Conservation (phyloP, 1,140 invertebrate genomes). For the Lasaia peninsularis region DNA sequence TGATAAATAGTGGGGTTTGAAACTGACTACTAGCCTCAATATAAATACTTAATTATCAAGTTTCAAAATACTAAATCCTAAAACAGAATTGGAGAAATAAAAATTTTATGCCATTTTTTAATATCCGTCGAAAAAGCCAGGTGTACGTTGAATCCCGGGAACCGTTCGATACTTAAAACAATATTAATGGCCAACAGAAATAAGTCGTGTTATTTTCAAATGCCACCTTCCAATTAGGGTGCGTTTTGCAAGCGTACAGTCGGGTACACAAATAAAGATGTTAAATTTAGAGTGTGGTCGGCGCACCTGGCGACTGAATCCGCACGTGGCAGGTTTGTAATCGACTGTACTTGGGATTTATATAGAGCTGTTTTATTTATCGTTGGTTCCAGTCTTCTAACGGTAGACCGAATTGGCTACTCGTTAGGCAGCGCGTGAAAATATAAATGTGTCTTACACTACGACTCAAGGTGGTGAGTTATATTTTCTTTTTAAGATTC, state of each 20-base stretch:
- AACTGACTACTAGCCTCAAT: too few relatives aligned
- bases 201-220: slow-evolving; percentile 50
- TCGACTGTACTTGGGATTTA: slow-evolving; percentile 46
- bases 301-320: slow-evolving; percentile 51
- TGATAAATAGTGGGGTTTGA: too few relatives aligned
- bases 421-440: too few relatives aligned
- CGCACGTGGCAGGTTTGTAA: slow-evolving; percentile 44
- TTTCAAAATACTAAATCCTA: neutral
- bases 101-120: neutral
- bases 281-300: slow-evolving; percentile 66
- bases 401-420: too few relatives aligned
- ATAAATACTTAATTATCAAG: too few relatives aligned
- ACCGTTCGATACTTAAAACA: slow-evolving; percentile 23
- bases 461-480: too few relatives aligned
- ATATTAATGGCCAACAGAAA: slow-evolving; percentile 29
- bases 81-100: neutral
- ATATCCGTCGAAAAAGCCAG: slow-evolving; percentile 23
- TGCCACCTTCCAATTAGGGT: slow-evolving; percentile 45
- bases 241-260: slow-evolving; percentile 46
- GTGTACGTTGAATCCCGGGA: slow-evolving; percentile 20
- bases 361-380: slow-evolving; percentile 32
- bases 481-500: too few relatives aligned
- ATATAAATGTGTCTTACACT: too few relatives aligned
- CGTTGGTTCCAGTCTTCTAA: neutral
- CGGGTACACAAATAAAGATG: slow-evolving; percentile 63